Percentiles rank a stretch among this genome's conserved stretches.
These are phyloP conservation scores for Sarcophaga carnaria DNA, from an alignment of 2,888 invertebrate genomes.

Conservation along the genomic window DNA sequence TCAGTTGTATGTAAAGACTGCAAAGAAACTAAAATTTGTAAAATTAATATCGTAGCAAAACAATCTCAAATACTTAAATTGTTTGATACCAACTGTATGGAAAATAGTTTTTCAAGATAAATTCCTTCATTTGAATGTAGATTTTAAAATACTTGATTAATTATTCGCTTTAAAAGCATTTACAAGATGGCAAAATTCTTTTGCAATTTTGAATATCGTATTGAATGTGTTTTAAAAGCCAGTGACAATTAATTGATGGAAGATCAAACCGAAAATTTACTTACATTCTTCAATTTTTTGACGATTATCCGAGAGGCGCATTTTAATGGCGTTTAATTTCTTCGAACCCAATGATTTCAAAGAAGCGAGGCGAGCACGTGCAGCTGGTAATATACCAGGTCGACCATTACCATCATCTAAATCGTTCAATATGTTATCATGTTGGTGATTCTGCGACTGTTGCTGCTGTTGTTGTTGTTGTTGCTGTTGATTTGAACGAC, in stretches of 20 bases:
- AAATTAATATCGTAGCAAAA: no score
- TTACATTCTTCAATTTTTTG: constrained; percentile 80
- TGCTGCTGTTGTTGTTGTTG: constrained; percentile 74
- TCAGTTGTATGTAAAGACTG: constrained; percentile 19
- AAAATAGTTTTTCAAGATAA: no score
- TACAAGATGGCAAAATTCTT: no score
- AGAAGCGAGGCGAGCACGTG: constrained; percentile 84
- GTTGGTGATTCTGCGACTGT: constrained; percentile 23
- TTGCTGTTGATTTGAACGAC: constrained; percentile 68
- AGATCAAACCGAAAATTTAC: constrained; percentile 64
- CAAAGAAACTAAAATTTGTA: background rate
- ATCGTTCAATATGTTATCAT: constrained; percentile 59
- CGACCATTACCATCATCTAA: constrained; percentile 72
- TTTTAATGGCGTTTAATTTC: constrained; percentile 85
- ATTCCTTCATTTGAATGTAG: no score
- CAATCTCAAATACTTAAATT: no score
- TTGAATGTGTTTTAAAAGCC: background rate
- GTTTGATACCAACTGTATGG: no score
- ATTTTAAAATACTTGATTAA: no score
- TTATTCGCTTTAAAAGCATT: no score
- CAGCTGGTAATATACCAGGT: constrained; percentile 78
- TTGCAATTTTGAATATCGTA: background rate
- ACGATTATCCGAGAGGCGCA: constrained; percentile 83
- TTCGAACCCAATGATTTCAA: constrained; percentile 87
- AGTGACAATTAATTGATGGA: background rate